phyloP scores from a whole-genome alignment of 2,888 invertebrate species.

The Monopis laevigella region DNA sequence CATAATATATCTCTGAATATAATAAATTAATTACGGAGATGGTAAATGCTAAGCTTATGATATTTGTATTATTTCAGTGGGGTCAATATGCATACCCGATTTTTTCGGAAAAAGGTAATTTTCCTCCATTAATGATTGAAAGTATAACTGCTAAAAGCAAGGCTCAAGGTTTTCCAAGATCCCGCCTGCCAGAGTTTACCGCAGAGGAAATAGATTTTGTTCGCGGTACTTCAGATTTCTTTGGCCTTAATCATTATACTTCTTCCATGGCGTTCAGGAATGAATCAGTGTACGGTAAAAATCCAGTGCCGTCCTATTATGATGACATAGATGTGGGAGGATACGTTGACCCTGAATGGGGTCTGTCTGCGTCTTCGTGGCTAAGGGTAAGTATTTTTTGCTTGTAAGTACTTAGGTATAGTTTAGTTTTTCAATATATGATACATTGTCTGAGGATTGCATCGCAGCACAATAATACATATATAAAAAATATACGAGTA shows the following conservation, averaged over 20 bases:
- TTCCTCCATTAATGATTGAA: slow-evolving; percentile 67
- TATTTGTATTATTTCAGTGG: slow-evolving; percentile 33
- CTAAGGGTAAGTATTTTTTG: slow-evolving; percentile 20
- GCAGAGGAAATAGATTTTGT: slow-evolving; percentile 67
- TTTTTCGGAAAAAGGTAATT: slow-evolving; percentile 67
- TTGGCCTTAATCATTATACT: slow-evolving; percentile 76
- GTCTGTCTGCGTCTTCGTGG: slow-evolving; percentile 19
- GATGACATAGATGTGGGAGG: slow-evolving; percentile 21
- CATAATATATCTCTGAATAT: neutral
- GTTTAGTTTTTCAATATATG: no score
- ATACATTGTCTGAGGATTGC: no score
- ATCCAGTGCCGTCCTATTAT: slow-evolving; percentile 19
- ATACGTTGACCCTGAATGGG: slow-evolving; percentile 19
- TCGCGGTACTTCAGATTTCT: slow-evolving; percentile 69
- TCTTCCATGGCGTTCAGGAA: slow-evolving; percentile 41
- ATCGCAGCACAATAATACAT: no score
- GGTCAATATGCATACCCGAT: slow-evolving; percentile 71
- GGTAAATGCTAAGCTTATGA: neutral
- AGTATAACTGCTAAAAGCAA: slow-evolving; percentile 62
- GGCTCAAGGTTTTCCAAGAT: slow-evolving; percentile 60
- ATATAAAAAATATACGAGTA: no score
- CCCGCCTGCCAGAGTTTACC: slow-evolving; percentile 68
- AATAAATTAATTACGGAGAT: neutral
- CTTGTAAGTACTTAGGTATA: no score
- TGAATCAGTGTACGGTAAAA: slow-evolving; percentile 18